Evolutionary conservation across 2,797 vertebrate genomes (phyloP), one percentile per base, ranked within the genome.

Genomic region (Sebastes flavidus): DNA sequence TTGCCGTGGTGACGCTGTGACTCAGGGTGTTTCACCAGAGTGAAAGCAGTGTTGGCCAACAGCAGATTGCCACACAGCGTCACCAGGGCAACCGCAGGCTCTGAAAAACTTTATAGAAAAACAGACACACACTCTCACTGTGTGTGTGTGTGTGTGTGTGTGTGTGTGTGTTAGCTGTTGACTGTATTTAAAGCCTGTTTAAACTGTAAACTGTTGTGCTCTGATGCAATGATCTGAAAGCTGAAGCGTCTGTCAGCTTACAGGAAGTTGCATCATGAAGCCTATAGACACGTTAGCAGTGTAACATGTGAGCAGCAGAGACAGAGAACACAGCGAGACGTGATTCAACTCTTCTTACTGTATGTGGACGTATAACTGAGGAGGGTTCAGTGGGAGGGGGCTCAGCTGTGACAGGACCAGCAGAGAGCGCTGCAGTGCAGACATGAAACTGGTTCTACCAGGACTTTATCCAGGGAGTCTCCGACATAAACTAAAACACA

Each of bases 181-280:
- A 87, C 86, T 83, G 81, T 91, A 90, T 90, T 94, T 92, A 91
- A 88, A 89, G 85, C 60, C 78, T 77, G 85, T 92, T 93, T 87
- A 93, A 93, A 92, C 81, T 90, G 74, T 91, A 92, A 92, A 90
- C 88, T 91, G 90, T 93, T 93, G 88, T 91, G 78, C 85, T 90
- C 83, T 94, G 92, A 94, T 92, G 92, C 93, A 94, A 94, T 62
- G n/a, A 89, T 85, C 86, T 94, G 93, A 92, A 94, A 94, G 90
- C 81, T 65, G 80, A 78, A 38, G 91, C 71, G 25, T 66, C 85
- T 85, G 87, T 88, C 89, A 92, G 83, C 89, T 94, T 94, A 93
- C 93, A 91, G 92, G 89, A 93, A 91, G 87, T 94, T 94, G 88
- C 94, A 94, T 94, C 93, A 94, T 88, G 88, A 80, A 88, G 88